Conservation (phyloP, 2,113 vertebrate species). For the Sporophila hypoxantha region DNA sequence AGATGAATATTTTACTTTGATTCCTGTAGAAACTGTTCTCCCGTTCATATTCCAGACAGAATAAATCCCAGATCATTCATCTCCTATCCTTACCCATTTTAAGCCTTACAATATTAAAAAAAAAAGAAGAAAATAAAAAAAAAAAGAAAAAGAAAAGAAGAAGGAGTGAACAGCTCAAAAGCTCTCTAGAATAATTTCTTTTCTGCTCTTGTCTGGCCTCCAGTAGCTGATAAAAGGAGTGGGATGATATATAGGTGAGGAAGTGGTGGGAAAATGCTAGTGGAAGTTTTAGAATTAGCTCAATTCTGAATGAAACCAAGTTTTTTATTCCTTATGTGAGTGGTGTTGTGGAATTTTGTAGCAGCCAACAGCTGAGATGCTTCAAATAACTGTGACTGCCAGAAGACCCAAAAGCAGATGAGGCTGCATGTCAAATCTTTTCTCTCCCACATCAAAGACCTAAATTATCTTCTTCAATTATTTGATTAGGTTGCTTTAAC, state of each 20-base stretch:
- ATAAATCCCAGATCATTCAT: not conserved
- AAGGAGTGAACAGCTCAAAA: not conserved
- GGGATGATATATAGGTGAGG: not conserved
- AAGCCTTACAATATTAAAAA: not conserved
- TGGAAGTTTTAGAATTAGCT: not conserved
- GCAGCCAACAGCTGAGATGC: not conserved
- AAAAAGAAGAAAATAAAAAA: not conserved
- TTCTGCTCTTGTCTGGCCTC: not conserved
- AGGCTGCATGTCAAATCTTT: not conserved
- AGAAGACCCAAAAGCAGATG: not conserved
- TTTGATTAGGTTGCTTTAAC: not conserved
- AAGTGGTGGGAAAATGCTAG: not conserved
- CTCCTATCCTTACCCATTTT: not conserved
- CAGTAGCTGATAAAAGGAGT: not conserved
- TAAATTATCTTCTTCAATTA: not conserved
- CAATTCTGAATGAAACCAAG: not conserved
- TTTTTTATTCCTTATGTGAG: not conserved
- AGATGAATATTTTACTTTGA: not conserved
- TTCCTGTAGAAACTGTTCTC: not conserved
- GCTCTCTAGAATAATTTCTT: not conserved
- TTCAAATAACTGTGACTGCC: not conserved
- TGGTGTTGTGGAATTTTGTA: not conserved
- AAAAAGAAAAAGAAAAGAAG: not conserved
- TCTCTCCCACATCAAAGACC: not conserved
- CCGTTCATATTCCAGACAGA: not conserved